Conservation (phyloP, 2,113 vertebrate genomes). For the Dermatemys mawii region DNA sequence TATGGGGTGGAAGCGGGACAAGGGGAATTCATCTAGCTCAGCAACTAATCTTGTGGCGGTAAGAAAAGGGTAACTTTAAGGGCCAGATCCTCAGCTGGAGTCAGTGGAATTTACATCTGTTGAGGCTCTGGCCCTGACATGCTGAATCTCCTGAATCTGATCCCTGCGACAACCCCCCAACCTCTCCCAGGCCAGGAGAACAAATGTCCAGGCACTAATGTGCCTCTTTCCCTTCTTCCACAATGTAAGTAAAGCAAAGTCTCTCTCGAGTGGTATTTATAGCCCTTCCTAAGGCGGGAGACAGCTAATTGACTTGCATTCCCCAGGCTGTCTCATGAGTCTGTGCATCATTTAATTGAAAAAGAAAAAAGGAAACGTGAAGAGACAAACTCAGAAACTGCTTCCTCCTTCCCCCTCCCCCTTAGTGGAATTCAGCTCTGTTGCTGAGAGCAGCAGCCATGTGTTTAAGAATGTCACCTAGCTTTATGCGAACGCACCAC, state of each 20-base stretch:
- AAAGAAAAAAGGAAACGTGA: background rate
- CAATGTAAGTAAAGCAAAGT: background rate
- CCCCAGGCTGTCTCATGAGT: background rate
- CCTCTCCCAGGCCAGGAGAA: accelerated
- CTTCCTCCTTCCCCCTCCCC: background rate
- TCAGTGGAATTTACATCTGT: background rate
- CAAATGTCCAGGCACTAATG: background rate
- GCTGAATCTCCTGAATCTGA: accelerated
- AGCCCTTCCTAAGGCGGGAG: accelerated
- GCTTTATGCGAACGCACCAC: background rate
- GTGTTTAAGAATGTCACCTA: accelerated
- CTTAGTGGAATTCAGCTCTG: background rate
- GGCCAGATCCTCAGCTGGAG: background rate
- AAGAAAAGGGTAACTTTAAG: background rate
- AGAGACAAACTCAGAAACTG: background rate
- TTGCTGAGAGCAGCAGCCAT: background rate
- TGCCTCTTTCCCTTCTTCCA: accelerated
- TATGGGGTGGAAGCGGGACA: background rate
- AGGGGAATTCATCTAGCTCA: background rate
- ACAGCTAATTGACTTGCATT: accelerated
- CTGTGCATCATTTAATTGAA: background rate
- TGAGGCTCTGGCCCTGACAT: background rate
- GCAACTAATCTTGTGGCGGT: background rate
- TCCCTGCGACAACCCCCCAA: background rate
- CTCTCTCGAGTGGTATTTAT: background rate